Evolutionary conservation across 2,113 vertebrate species (phyloP).

Genomic region (Galeopterus variegatus): DNA sequence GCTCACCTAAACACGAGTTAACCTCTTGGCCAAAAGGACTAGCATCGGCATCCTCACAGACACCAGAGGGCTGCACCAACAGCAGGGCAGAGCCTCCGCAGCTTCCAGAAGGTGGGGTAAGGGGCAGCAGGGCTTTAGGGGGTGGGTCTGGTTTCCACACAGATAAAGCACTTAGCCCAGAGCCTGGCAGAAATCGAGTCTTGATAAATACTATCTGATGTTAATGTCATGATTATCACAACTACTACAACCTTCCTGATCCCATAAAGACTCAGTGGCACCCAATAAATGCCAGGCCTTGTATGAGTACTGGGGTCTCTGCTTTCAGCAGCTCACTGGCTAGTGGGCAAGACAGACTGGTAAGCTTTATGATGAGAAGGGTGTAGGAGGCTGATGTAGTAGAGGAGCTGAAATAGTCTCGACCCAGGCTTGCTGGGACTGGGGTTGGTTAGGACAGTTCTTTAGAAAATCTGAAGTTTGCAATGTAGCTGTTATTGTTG

Average conservation of each 20-base stretch:
- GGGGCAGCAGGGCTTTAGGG: background rate
- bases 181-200: background rate
- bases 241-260: fast-evolving
- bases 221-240: background rate
- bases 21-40: background rate
- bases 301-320: background rate
- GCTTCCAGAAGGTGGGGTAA: no score
- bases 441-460: background rate
- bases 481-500: background rate
- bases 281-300: background rate
- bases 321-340: background rate
- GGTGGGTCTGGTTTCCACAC: background rate
- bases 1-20: background rate
- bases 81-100: background rate
- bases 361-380: background rate
- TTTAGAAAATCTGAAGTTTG: background rate
- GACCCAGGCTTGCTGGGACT: background rate
- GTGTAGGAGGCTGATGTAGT: background rate
- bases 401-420: background rate
- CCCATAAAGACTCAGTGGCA: fast-evolving
- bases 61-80: background rate
- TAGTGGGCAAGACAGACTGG: fast-evolving
- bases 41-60: background rate
- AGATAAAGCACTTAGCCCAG: background rate
- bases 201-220: background rate